phyloP scores from a whole-genome alignment of 2,113 vertebrate genomes.

The Paradoxurus hermaphroditus region DNA sequence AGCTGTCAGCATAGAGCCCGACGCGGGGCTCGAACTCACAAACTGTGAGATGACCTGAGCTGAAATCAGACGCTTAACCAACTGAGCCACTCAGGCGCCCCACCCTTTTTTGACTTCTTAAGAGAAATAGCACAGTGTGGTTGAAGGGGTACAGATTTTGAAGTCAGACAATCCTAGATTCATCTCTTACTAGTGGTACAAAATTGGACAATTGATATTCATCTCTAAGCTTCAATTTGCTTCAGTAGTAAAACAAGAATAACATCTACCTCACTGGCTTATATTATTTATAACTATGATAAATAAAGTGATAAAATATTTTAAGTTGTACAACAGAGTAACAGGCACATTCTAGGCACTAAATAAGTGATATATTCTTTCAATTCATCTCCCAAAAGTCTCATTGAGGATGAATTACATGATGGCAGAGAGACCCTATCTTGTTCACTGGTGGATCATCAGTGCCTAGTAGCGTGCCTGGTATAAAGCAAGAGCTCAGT shows the following conservation, averaged over 20 bases:
- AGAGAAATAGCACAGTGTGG: neutral
- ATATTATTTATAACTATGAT: neutral
- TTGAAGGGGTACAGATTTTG: neutral
- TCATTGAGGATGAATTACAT: neutral
- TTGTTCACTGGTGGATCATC: neutral
- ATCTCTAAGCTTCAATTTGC: neutral
- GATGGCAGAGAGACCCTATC: neutral
- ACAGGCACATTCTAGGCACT: neutral
- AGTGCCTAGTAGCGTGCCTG: neutral
- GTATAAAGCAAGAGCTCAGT: neutral
- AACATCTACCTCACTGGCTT: neutral
- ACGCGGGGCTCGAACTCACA: too few species aligned
- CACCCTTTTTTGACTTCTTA: neutral
- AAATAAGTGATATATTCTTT: neutral
- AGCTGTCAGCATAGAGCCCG: too few species aligned
- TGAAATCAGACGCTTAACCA: too few species aligned
- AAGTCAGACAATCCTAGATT: neutral
- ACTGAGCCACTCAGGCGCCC: too few species aligned
- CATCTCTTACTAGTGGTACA: neutral
- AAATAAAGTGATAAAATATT: neutral
- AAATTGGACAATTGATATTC: neutral
- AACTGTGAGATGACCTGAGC: too few species aligned
- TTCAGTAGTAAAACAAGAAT: neutral
- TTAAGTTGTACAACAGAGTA: neutral
- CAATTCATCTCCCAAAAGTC: neutral